Base-by-base conservation (phyloP, 2,113 vertebrate genomes). In the Ursus arctos region DNA sequence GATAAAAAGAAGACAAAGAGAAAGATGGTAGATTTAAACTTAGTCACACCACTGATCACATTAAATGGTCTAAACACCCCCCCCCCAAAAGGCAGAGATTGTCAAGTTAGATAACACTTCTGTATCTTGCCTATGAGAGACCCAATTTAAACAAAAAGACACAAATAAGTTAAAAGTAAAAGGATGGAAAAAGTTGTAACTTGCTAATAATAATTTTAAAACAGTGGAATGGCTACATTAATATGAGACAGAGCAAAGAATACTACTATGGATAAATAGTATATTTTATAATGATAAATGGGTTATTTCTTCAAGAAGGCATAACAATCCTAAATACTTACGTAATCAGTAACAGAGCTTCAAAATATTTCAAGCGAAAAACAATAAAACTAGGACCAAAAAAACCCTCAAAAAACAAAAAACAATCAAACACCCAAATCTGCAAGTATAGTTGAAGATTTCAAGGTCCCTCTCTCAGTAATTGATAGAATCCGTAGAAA, bases 291-390 rank as follows among this genome's bases (percentile, higher is more conserved):
- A 74, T 53, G 10, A 69, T 21, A 79, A 67, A 88, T 21, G 0
- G 24, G 7, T 55, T 31, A 76, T 6, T 80, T 84, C 40, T 80
- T 69, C 11, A 74, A 49, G 10, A 72, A 33, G 8, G 19, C 4
- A 76, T 76, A 69, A 49, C 2, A 84, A 47, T 79, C 26, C 7
- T 83, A 91, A 71, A 24, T 31, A 69, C 72, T 83, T 89, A 55
- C 5, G 1, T 47, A 83, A 71, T 31, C 53, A 76, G 12, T 82
- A 96, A 77, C 11, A 49, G 24, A 16, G 7, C 12, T 93, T 91
- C 7, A 84, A 79, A 93, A 82, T 59, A 12, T 61, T 21, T 67
- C 88, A 94, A 84, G 33, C 15, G 89, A 81, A 94, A 89, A 22
- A 0, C 13, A 51, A 71, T 13, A 36, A 8, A 53, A 63, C 7